phyloP scores from a whole-genome alignment of 2,113 vertebrate genomes.

The Vidua macroura region DNA sequence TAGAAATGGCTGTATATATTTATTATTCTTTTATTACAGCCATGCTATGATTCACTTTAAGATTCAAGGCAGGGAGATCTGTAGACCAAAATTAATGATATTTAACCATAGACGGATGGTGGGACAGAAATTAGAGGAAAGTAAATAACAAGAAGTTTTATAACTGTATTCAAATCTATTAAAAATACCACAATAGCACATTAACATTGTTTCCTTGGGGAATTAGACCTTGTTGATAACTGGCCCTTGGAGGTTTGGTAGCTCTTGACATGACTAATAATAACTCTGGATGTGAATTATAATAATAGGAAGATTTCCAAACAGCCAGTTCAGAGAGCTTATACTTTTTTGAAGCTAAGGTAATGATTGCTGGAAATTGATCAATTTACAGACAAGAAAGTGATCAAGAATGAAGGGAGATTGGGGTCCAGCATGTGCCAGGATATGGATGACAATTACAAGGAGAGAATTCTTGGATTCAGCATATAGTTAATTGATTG shows the following conservation, averaged over 20 bases:
- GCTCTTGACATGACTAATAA: not conserved
- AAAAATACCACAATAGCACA: not conserved
- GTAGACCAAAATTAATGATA: not conserved
- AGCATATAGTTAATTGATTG: not conserved
- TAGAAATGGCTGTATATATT: not conserved
- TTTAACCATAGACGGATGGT: not conserved
- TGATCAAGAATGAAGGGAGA: fast-evolving
- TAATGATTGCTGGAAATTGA: not conserved
- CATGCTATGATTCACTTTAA: not conserved
- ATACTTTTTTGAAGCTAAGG: not conserved
- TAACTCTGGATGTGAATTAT: not conserved
- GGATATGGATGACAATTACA: fast-evolving
- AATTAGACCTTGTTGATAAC: not conserved
- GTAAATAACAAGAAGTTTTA: not conserved
- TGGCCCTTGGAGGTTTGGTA: not conserved
- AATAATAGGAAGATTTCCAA: not conserved
- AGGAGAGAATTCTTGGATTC: not conserved
- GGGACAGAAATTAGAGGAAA: not conserved
- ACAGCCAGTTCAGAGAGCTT: fast-evolving
- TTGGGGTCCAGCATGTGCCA: not conserved
- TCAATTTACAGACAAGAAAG: not conserved
- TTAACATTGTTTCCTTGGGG: not conserved
- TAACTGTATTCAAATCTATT: not conserved
- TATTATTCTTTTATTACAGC: not conserved
- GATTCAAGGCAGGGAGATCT: not conserved